Percentiles rank a stretch among this genome's conserved stretches.
Evolutionary conservation across 2,113 vertebrate genomes (phyloP).

Genomic region (Gasterosteus nipponicus): DNA sequence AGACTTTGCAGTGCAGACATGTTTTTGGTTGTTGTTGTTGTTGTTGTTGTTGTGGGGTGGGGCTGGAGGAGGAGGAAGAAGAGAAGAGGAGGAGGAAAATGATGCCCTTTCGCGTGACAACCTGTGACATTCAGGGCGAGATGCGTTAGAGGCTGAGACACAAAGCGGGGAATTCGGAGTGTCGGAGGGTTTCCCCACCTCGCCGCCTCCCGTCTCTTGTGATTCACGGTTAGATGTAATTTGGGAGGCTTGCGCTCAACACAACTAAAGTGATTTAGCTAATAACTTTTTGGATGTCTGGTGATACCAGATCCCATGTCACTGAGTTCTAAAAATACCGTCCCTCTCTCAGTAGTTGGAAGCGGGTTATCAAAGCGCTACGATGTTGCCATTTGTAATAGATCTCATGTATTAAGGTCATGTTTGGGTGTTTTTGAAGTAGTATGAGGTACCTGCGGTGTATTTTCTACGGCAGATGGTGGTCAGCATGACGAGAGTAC

Average conservation of each 20-base stretch:
- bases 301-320: not conserved
- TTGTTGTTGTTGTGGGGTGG: not conserved
- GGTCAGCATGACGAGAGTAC: not conserved
- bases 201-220: conserved; percentile 52
- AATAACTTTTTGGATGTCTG: conserved; percentile 16
- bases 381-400: not conserved
- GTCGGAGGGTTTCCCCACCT: conserved; percentile 67
- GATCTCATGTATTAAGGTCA: not conserved
- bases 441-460: not conserved
- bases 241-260: conserved; percentile 1
- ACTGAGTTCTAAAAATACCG: conserved; percentile 15
- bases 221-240: conserved; percentile 60
- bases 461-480: not conserved
- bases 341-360: not conserved
- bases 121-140: conserved; percentile 65
- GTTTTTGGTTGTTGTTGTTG: not conserved
- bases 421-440: not conserved
- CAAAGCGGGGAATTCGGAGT: conserved; percentile 56
- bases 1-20: not conserved
- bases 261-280: not conserved
- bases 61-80: conserved; percentile 4
- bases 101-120: conserved; percentile 63
- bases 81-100: conserved; percentile 15
- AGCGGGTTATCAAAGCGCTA: conserved; percentile 7
- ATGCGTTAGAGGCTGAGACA: conserved; percentile 50